These are phyloP conservation scores for Amblyornis subalaris DNA, from an alignment of 2,113 vertebrate genomes.

Conservation along the genomic window DNA sequence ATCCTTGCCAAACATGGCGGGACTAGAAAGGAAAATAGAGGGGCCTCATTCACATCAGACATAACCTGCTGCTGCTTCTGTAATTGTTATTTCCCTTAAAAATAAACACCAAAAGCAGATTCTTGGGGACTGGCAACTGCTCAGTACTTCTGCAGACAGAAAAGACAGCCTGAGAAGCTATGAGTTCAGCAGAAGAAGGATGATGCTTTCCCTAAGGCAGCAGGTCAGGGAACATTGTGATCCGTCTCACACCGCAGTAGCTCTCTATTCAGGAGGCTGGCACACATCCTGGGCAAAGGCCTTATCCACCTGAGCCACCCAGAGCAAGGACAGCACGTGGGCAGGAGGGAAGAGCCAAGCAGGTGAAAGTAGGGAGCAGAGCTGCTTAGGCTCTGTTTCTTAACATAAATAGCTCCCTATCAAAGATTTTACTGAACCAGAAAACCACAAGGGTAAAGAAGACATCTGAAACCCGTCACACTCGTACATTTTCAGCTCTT, in stretches of 20 bases:
- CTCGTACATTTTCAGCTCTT: background rate
- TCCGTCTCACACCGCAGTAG: no score
- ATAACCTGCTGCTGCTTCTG: background rate
- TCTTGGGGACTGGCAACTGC: fast-evolving
- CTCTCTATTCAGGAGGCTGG: background rate
- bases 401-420: background rate
- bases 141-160: background rate
- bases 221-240: background rate
- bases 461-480: background rate
- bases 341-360: background rate
- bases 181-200: background rate
- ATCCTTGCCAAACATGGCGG: background rate
- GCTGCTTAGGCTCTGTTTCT: background rate
- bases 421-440: background rate
- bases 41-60: background rate
- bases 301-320: background rate
- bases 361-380: background rate
- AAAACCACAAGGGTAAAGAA: background rate
- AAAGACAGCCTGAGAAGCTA: background rate
- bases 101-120: background rate
- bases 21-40: background rate
- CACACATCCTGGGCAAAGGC: background rate
- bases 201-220: background rate
- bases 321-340: background rate
- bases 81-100: background rate